Evolutionary conservation across 2,888 invertebrate species (phyloP), one percentile per base, ranked within the genome.

Genomic region (Quadroppia sp.): DNA sequence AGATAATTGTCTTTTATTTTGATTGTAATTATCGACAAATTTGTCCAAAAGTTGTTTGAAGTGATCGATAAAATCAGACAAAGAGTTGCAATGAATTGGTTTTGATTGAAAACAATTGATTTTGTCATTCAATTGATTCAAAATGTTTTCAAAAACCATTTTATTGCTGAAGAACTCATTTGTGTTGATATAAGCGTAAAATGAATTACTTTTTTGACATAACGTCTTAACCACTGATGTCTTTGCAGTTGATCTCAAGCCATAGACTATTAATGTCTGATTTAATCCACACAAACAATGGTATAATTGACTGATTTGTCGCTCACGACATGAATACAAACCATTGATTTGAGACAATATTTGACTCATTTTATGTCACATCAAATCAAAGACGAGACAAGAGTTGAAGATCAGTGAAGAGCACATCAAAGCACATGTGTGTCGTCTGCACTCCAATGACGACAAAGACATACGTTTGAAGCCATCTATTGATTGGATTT

Each of bases 71-170:
- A 61, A 32, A 61, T 61, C 61, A n/a, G n/a, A 9, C 30, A 30
- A 61, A 30, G 61, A 32, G 17, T 61, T 61, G 53, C 53, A 53
- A 25, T 53, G 53, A 25, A 53, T 23, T 20, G 3, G 23, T 7
- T 53, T 25, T 20, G 6, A 6, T 20, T 53, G 23, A 13, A 53
- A 53, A 13, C 53, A 53, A 25, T 53, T 4, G 53, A 53, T 53
- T 25, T 13, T 20, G 17, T 53, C 25, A 25, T 61, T 61, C 61
- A 61, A 32, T 32, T 61, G 32, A 61, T 9, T 32, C 32, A 61
- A 32, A 30, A 61, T 61, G 7, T 17, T 61, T 61, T 61, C 61
- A 23, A 17, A 61, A 32, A 61, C n/a, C 30, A 28, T 30, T 61
- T 61, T 61, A 25, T 9, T 61, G 30, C 17, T 61, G 3, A 61